phyloP scores from a whole-genome alignment of 2,113 vertebrate species.

The Ochotona curzoniae region DNA sequence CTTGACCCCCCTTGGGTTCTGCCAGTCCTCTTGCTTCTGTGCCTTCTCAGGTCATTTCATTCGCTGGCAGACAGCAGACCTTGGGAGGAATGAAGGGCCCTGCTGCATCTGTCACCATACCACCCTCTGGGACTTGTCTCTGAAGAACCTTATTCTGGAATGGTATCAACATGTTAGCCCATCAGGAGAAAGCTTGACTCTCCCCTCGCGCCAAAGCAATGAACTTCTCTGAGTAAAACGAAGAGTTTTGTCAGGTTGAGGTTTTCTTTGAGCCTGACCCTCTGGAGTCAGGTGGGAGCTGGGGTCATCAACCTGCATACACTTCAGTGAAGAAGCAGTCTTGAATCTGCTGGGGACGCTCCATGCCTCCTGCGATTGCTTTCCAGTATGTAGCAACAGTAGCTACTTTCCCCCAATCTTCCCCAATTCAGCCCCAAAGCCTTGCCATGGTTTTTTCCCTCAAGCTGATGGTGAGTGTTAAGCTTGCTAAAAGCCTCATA shows the following conservation, averaged over 20 bases:
- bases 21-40: background rate
- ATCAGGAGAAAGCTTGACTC: background rate
- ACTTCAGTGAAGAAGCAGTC: background rate
- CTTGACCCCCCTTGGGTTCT: too few relatives aligned
- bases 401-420: too few relatives aligned
- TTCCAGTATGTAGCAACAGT: accelerated
- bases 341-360: background rate
- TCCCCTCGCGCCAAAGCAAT: too few relatives aligned
- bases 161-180: background rate
- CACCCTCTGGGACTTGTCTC: too few relatives aligned
- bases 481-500: background rate
- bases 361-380: accelerated
- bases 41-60: accelerated
- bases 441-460: background rate
- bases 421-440: background rate
- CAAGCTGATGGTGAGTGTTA: accelerated
- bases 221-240: background rate
- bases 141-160: background rate
- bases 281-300: background rate
- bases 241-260: background rate
- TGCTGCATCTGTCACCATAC: background rate
- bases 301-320: accelerated
- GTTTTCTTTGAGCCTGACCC: background rate
- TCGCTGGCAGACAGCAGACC: background rate
- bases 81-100: background rate